Conservation (phyloP, 2,113 vertebrate genomes). For the Leucopternis melanops region DNA sequence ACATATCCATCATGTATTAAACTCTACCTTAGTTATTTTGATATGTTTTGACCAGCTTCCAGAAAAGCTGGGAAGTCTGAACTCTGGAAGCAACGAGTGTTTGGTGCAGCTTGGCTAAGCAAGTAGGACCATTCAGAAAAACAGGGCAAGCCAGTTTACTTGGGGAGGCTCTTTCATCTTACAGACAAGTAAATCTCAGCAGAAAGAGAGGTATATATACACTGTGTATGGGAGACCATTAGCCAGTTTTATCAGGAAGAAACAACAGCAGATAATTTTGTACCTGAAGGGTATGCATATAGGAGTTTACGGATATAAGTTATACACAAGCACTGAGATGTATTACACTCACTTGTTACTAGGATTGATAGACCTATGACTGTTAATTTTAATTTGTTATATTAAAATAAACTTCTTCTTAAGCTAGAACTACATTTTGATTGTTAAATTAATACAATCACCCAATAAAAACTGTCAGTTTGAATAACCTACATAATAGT, state of each 20-base stretch:
- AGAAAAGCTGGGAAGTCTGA: background rate
- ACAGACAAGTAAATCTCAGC: background rate
- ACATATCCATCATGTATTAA: background rate
- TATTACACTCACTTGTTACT: background rate
- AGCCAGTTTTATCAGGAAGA: background rate
- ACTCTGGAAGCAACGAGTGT: background rate
- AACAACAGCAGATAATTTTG: background rate
- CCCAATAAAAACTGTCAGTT: background rate
- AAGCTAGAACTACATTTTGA: background rate
- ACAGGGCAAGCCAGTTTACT: background rate
- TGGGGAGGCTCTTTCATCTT: background rate
- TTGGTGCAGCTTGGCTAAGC: background rate
- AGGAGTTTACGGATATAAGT: background rate
- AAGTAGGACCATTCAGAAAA: background rate
- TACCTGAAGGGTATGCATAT: too few species aligned
- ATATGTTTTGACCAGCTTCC: background rate
- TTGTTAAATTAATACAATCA: background rate
- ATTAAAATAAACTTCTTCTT: background rate
- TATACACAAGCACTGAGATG: background rate
- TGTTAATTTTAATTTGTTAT: background rate
- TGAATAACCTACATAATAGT: background rate
- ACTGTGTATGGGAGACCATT: fast-evolving
- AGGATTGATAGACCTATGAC: background rate
- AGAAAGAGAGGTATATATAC: background rate
- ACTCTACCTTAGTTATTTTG: background rate